Evolutionary conservation across 2,113 vertebrate species (phyloP), one percentile per base, ranked within the genome.

Genomic region (Xiphorhynchus elegans): DNA sequence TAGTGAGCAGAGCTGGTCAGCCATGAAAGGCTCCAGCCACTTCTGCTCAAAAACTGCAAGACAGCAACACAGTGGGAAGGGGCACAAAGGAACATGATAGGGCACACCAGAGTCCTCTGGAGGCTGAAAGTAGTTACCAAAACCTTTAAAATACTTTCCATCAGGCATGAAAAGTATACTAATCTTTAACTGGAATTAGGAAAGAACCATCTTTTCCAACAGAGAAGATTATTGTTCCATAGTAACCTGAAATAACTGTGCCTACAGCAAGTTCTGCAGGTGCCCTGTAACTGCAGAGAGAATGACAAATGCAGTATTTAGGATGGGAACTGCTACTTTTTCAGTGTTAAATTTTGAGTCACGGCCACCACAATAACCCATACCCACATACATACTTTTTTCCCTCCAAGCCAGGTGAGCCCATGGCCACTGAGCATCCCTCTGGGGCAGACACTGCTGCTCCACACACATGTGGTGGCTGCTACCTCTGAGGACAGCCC

Each of bases 11-110:
- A 87, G 9, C 53, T 49, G 42, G 16, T 47, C 29, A 28, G 62
- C 53, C 58, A 3, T 2, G 56, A 62, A 39, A 86, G 37, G 46
- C 16, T 33, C 64, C 0, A 0, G 18, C 60, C 47, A 17, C 55
- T 47, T 24, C 79, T 75, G 75, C 72, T 89, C 47, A 56, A 75
- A 52, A 55, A 12, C 31, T 6, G 33, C 46, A 7, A 29, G 50
- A 33, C 42, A 24, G 29, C 9, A 35, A 29, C 24, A 24, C 17
- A 31, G 40, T 0, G 3, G 12, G 26, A 78, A 19, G 11, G 37
- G 9, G 6, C 49, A 39, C 46, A 18, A 33, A 26, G 50, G 19
- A 74, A 53, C 64, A 29, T 3, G 18, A 3, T 55, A 67, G 24
- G 4, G 19, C 44, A 44, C 40, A 66, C 26, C 21, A 56, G 31